phyloP scores from a whole-genome alignment of 1,140 invertebrate species.

The Ptiloglossa arizonensis region DNA sequence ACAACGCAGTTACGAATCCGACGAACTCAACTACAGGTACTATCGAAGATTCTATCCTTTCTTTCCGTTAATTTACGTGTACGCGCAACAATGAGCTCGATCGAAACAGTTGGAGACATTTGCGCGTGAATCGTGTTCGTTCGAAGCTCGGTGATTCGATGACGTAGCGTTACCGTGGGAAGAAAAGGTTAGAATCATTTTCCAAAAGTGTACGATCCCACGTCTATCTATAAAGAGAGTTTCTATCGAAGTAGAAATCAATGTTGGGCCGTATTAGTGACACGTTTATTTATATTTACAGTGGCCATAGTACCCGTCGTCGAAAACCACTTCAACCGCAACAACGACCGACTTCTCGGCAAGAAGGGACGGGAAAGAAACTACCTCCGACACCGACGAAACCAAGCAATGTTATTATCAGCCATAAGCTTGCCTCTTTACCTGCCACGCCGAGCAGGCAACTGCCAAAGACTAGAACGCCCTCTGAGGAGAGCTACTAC shows the following conservation, averaged over 20 bases:
- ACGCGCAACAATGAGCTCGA: no score
- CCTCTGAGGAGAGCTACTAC: slow-evolving; percentile 80
- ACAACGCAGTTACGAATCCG: slow-evolving; percentile 78
- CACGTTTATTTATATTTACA: slow-evolving; percentile 48
- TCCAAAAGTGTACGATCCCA: no score
- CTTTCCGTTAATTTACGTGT: background rate
- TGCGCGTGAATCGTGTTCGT: no score
- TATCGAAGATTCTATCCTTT: background rate
- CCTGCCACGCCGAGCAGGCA: slow-evolving; percentile 83
- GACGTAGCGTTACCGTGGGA: no score
- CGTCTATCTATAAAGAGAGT: no score
- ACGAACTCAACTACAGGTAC: slow-evolving; percentile 77
- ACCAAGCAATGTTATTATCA: slow-evolving; percentile 74
- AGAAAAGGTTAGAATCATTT: no score
- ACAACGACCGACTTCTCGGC: slow-evolving; percentile 70
- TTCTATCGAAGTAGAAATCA: no score
- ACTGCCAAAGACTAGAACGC: slow-evolving; percentile 81
- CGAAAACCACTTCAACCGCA: slow-evolving; percentile 72
- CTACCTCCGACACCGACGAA: slow-evolving; percentile 79
- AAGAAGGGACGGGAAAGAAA: slow-evolving; percentile 78
- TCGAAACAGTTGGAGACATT: no score
- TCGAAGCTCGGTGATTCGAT: no score
- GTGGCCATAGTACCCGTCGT: slow-evolving; percentile 68
- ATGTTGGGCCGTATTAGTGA: background rate
- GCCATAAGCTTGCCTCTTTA: slow-evolving; percentile 78